These are phyloP conservation scores for Cantharis flavilabris DNA, from an alignment of 2,888 invertebrate genomes.

Conservation along the genomic window DNA sequence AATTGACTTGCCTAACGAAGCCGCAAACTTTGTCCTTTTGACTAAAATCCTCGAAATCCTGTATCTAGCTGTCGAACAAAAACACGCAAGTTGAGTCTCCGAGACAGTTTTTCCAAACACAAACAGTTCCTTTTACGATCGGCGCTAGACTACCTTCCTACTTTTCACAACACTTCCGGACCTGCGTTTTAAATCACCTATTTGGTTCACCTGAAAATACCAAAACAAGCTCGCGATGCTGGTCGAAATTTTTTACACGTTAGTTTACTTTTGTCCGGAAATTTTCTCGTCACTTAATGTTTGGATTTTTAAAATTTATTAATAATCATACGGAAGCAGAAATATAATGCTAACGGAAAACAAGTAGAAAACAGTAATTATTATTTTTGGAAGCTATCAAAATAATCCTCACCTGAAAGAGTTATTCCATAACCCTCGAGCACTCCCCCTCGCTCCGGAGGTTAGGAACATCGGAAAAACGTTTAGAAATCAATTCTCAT, in stretches of 20 bases:
- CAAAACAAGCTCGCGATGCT: background rate
- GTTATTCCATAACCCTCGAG: too few relatives aligned
- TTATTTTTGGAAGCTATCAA: too few relatives aligned
- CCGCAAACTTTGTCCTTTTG: background rate
- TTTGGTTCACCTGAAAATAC: background rate
- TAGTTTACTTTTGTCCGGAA: background rate
- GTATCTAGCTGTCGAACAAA: background rate
- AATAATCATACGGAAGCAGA: background rate
- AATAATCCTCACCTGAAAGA: too few relatives aligned
- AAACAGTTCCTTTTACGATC: background rate
- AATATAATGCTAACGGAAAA: background rate
- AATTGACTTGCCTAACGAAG: background rate
- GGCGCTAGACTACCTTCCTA: slow-evolving; percentile 2
- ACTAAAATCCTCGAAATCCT: background rate
- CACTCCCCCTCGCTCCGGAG: too few relatives aligned
- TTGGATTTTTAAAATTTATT: background rate
- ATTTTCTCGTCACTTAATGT: background rate
- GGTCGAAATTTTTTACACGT: background rate
- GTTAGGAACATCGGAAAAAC: too few relatives aligned
- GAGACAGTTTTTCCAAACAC: slow-evolving; percentile 5
- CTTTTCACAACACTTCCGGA: background rate
- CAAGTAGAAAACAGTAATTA: too few relatives aligned
- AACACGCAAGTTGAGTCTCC: background rate
- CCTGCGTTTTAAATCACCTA: slow-evolving; percentile 2
- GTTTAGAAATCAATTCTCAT: too few relatives aligned